phyloP scores from a whole-genome alignment of 1,140 invertebrate species.

The Drosophila tristis region DNA sequence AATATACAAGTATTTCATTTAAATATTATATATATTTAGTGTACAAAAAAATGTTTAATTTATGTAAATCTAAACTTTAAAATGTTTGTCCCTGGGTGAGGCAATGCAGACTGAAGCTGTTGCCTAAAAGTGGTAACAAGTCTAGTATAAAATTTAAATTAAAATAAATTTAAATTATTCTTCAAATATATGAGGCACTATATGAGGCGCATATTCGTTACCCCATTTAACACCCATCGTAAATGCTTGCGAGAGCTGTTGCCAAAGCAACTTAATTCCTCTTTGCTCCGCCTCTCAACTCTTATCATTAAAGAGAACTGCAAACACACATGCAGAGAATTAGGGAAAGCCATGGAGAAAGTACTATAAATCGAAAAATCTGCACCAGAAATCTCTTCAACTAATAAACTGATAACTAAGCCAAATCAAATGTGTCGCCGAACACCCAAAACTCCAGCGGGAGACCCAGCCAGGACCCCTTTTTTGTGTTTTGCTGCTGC shows the following conservation, averaged over 20 bases:
- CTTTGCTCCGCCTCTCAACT: neutral
- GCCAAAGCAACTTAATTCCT: neutral
- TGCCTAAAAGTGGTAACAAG: too few relatives aligned
- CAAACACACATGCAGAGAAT: conserved; percentile 16
- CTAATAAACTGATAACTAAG: conserved; percentile 79
- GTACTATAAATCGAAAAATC: neutral
- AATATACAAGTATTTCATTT: too few relatives aligned
- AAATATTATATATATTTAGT: too few relatives aligned
- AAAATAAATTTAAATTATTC: neutral
- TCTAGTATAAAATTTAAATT: too few relatives aligned
- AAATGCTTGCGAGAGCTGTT: neutral
- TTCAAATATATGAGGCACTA: too few relatives aligned
- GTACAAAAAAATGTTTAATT: too few relatives aligned
- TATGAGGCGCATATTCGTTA: too few relatives aligned
- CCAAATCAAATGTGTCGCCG: conserved; percentile 68
- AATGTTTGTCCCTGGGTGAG: too few relatives aligned
- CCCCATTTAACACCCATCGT: too few relatives aligned
- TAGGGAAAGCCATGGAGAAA: conserved; percentile 5
- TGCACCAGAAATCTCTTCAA: conserved; percentile 36
- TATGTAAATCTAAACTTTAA: too few relatives aligned
- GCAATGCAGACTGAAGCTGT: too few relatives aligned
- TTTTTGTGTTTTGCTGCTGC: conserved; percentile 31
- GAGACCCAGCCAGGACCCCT: conserved; percentile 37
- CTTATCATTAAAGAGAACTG: conserved; percentile 40
- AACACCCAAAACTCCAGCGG: conserved; percentile 41